These are phyloP conservation scores for Phenganax subtilis DNA, from an alignment of 92 coral and sea anemone species.

Conservation along the genomic window DNA sequence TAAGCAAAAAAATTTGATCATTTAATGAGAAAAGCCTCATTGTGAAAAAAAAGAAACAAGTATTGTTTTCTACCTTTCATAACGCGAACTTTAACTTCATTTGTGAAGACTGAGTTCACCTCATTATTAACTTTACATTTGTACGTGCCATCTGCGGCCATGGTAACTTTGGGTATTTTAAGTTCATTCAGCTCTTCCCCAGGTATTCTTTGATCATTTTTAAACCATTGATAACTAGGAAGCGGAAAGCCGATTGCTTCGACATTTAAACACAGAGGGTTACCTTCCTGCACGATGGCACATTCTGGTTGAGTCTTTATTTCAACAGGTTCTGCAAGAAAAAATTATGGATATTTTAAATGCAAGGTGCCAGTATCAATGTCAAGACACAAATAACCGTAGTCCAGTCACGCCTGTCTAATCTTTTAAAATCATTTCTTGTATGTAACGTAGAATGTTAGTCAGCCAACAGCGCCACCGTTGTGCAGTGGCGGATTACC, in stretches of 20 bases:
- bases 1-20: too few relatives aligned
- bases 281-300: conserved; percentile 59
- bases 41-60: not conserved
- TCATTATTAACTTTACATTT: conserved; percentile 60
- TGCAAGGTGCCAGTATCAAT: not conserved
- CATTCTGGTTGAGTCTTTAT: conserved; percentile 82
- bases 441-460: too few relatives aligned
- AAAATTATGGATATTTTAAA: not conserved
- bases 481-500: too few relatives aligned
- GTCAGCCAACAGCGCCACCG: too few relatives aligned
- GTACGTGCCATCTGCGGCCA: conserved; percentile 60
- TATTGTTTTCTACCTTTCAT: not conserved
- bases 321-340: conserved; percentile 59
- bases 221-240: conserved; percentile 75
- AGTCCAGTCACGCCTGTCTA: too few relatives aligned
- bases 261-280: conserved; percentile 49
- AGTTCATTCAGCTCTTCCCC: conserved; percentile 63
- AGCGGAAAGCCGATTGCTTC: conserved; percentile 76
- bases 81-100: conserved; percentile 69
- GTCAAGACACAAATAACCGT: too few relatives aligned
- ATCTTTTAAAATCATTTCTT: too few relatives aligned
- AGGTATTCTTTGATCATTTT: conserved; percentile 60
- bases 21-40: too few relatives aligned
- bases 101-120: conserved; percentile 53
- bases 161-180: conserved; percentile 46